Percentiles rank a stretch among this genome's conserved stretches.
Conservation (phyloP, 2,797 vertebrate species). For the Delichon dasypus region DNA sequence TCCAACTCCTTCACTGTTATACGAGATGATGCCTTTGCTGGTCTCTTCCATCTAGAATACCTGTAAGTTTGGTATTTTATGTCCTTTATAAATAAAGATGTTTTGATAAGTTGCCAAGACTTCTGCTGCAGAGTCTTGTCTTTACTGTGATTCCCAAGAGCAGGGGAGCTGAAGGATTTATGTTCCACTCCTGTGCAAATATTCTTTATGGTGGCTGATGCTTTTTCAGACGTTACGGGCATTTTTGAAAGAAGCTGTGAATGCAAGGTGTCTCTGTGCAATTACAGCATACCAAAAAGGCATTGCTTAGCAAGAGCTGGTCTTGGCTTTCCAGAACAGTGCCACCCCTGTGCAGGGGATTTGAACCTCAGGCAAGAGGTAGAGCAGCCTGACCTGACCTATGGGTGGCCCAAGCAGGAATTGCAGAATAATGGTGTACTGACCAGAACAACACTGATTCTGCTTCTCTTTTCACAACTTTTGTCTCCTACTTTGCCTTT, state of each 20-base stretch:
- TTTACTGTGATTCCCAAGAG: not conserved
- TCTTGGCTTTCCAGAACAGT: constrained; percentile 24
- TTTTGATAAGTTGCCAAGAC: not conserved
- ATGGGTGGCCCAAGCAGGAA: not conserved
- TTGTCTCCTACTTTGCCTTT: not conserved
- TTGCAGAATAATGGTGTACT: not conserved
- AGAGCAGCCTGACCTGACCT: not conserved
- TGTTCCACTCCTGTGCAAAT: not conserved
- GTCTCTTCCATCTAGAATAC: constrained; percentile 96
- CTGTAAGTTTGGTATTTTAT: constrained; percentile 84
- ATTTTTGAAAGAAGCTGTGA: not conserved
- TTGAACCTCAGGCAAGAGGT: constrained; percentile 19
- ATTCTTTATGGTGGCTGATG: not conserved
- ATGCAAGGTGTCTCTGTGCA: not conserved
- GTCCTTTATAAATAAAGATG: not conserved
- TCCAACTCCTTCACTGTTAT: constrained; percentile 94
- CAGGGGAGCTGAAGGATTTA: constrained; percentile 6
- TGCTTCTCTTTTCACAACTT: not conserved
- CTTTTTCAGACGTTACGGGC: constrained; percentile 6
- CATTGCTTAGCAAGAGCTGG: constrained; percentile 21
- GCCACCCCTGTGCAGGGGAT: not conserved
- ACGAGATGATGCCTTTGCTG: constrained; percentile 94
- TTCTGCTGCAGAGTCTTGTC: not conserved
- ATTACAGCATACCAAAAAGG: not conserved
- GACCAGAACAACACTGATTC: not conserved